A percentile compares a stretch with the other conserved stretches of the same genome.
Conservation (phyloP, 2,797 vertebrate species). For the Xerus rutilus region DNA sequence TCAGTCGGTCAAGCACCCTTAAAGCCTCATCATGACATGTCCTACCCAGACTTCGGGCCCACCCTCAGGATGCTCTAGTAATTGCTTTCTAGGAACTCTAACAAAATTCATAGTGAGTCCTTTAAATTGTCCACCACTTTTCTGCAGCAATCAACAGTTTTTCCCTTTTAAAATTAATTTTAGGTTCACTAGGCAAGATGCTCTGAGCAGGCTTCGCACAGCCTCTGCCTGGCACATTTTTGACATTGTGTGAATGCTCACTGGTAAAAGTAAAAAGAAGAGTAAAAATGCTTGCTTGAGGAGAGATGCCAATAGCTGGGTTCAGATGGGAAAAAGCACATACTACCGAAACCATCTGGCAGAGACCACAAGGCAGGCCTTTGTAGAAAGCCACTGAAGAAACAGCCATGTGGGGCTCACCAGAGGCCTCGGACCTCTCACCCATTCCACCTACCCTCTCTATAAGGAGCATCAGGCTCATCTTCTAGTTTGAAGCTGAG, state of each 20-base stretch:
- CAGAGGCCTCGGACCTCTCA: not conserved
- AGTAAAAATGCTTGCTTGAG: not conserved
- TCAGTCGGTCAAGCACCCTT: not conserved
- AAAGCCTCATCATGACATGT: accelerated
- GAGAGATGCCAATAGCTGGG: not conserved
- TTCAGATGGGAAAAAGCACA: not conserved
- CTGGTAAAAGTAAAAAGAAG: not conserved
- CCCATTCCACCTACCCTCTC: not conserved
- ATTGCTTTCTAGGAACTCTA: not conserved
- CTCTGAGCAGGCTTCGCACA: not conserved
- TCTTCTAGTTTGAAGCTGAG: not conserved
- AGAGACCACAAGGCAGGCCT: not conserved
- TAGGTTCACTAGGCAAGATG: not conserved
- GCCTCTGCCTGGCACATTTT: not conserved
- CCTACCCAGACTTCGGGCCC: not conserved
- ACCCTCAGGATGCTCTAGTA: not conserved
- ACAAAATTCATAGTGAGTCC: not conserved
- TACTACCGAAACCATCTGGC: accelerated
- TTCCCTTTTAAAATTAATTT: constrained; percentile 27
- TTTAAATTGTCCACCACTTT: not conserved
- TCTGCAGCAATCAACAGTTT: not conserved
- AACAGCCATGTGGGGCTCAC: not conserved
- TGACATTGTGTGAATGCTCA: not conserved
- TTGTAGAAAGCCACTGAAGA: not conserved
- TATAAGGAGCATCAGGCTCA: not conserved